Base-by-base conservation (phyloP, 37 sponge, comb jelly and placozoan species). In the Mnemiopsis leidyi region DNA sequence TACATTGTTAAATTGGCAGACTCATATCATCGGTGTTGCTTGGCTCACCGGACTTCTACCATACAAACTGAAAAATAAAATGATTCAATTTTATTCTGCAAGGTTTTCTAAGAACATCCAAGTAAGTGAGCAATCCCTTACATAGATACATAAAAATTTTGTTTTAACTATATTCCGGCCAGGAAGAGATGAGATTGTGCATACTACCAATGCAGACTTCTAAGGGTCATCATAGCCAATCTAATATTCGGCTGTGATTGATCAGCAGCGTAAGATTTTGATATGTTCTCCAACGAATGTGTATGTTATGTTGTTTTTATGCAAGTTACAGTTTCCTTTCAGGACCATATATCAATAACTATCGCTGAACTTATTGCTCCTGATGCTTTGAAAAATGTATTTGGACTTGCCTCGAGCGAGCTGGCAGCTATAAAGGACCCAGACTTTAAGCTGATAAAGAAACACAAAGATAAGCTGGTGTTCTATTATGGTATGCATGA, bases 401-500 rank as follows among this genome's bases (percentile, higher is more conserved):
- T 85, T 85, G 90, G 90, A 33, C 30, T 85, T 23, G 90, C 90
- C 3, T 28, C 21, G 39, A 85, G 30, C 48, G 90, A 85, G 26
- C 24, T 85, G 32, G 32, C 90, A 23, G 35, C 39, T 0, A 40
- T 85, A 3, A 38, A 40, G 90, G 90, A 85, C 5, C 90, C 90
- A 21, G 61, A 85, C 48, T 85, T 85, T 33, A 85, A 85, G 25
- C 61, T 85, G 23, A 85, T 85, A 38, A 38, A 33, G 35, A 38
- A 85, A 39, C 48, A 39, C 48, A 38, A 85, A n/a, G 90, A 85
- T 38, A 85, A 40, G n/a, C 23, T 85, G 0, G 90, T 85, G 7
- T 85, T 85, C 48, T 85, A 85, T 40, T 85, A 85, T 40, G 90
- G 90, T 23, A 85, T 85, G 90, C 61, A 40, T 39, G 90, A 85